Base-by-base conservation (phyloP, 2,797 vertebrate genomes). In the Erethizon dorsatum region DNA sequence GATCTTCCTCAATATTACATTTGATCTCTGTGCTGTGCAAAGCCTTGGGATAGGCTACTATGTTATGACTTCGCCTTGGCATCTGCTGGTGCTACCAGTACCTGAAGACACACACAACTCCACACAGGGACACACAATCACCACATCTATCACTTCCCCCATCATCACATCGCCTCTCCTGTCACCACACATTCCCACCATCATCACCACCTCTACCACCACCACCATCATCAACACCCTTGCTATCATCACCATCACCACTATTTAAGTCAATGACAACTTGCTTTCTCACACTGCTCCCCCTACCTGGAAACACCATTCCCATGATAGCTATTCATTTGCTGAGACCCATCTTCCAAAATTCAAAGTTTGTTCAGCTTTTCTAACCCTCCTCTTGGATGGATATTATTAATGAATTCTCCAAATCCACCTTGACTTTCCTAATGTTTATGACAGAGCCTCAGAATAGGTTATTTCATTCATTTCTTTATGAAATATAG, bases 341-440 rank as follows among this genome's bases (percentile, higher is more conserved):
- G 24, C 33, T 26, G 59, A 77, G 26, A 10, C 22, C 15, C 20
- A 24, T 37, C 47, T 54, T 37, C 47, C 65, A 69, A 71, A 7
- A 77, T 6, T 37, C 73, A 26, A 1, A 33, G 33, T 14, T 2
- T 37, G 8, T 50, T n/a, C 17, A 57, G 17, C 2, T 1, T 31
- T 28, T 59, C 41, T n/a, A 24, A 37, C 1, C 31, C 10, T 2
- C 15, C 22, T 59, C 4, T 10, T 33, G 1, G 12, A 5, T 0
- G 17, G 17, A 41, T 2, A 5, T 18, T 37, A 10, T 5, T 61
- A 20, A 52, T 15, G 12, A 59, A 6, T 24, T n/a, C 41, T 31
- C 26, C 0, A 9, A 37, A 26, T 28, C 6, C 24, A 57, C 84
- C 22, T 31, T 33, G 26, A 12, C 63, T 82, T 31, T 61, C 28